These are phyloP conservation scores for Ceramica pisi DNA, from an alignment of 2,888 invertebrate species.

Conservation along the genomic window DNA sequence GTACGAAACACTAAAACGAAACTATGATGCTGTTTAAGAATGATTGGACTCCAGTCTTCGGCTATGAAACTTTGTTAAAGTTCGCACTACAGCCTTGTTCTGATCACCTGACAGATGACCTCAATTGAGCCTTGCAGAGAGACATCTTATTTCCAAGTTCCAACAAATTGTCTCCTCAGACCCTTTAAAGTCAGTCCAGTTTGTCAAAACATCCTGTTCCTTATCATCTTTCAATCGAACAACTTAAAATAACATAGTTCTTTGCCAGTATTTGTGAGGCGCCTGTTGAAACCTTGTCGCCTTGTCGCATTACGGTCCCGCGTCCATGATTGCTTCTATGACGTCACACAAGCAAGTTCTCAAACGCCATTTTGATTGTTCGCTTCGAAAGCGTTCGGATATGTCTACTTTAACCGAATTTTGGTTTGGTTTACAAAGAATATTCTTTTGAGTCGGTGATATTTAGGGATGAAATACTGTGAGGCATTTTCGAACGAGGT, in stretches of 20 bases:
- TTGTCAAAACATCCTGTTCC: background rate
- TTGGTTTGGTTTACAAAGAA: slow-evolving; percentile 9
- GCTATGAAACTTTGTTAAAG: background rate
- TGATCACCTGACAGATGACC: background rate
- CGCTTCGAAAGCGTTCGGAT: slow-evolving; percentile 21
- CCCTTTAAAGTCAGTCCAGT: background rate
- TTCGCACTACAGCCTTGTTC: background rate
- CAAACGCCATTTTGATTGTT: slow-evolving; percentile 66
- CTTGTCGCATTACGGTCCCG: slow-evolving; percentile 27
- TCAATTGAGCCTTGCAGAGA: background rate
- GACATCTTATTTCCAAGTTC: background rate
- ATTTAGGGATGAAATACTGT: background rate
- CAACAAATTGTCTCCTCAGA: background rate
- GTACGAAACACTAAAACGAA: no score
- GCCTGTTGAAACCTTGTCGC: slow-evolving; percentile 27
- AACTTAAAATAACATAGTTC: background rate
- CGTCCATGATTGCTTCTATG: slow-evolving; percentile 65
- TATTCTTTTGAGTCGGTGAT: background rate
- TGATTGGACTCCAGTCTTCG: background rate
- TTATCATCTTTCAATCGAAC: background rate
- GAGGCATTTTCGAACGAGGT: background rate
- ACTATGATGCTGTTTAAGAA: background rate
- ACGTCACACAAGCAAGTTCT: slow-evolving; percentile 68
- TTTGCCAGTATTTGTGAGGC: background rate
- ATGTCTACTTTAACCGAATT: slow-evolving; percentile 23